A percentile compares a stretch with the other conserved stretches of the same genome.
Conservation (phyloP, 2,113 vertebrate genomes). For the Phoxinus phoxinus region DNA sequence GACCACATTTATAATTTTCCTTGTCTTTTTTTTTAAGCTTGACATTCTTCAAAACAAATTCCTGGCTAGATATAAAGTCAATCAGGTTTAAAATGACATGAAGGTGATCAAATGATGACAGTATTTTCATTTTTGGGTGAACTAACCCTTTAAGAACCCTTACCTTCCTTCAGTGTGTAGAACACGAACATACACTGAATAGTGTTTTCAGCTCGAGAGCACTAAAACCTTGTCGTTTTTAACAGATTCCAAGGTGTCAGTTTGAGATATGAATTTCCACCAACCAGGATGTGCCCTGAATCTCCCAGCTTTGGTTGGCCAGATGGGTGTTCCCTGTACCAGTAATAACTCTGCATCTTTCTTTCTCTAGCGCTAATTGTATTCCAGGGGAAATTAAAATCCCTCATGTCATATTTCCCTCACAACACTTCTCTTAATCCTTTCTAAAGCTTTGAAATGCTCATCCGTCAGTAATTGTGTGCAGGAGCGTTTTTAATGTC, state of each 20-base stretch:
- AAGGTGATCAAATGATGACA: background rate
- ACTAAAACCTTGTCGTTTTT: background rate
- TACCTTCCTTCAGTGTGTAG: background rate
- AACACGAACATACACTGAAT: background rate
- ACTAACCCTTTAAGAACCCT: background rate
- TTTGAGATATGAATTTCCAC: background rate
- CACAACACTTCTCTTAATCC: slow-evolving; percentile 23
- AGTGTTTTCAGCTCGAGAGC: background rate
- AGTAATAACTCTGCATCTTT: background rate
- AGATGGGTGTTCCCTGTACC: slow-evolving; percentile 4
- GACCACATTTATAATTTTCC: background rate
- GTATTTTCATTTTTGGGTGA: background rate
- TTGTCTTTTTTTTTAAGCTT: background rate
- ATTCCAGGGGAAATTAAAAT: slow-evolving; percentile 2
- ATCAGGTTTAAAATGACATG: background rate
- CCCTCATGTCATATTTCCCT: slow-evolving; percentile 16
- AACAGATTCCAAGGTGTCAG: background rate
- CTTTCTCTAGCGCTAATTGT: slow-evolving; percentile 5
- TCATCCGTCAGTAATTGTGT: slow-evolving; percentile 39
- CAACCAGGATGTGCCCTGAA: background rate
- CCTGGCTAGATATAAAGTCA: background rate
- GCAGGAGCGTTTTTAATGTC: slow-evolving; percentile 73
- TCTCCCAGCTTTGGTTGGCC: background rate
- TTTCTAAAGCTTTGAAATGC: slow-evolving; percentile 24
- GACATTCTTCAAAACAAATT: background rate